These are phyloP conservation scores for Eriocheir sinensis DNA, from an alignment of 1,140 invertebrate species.

Conservation along the genomic window DNA sequence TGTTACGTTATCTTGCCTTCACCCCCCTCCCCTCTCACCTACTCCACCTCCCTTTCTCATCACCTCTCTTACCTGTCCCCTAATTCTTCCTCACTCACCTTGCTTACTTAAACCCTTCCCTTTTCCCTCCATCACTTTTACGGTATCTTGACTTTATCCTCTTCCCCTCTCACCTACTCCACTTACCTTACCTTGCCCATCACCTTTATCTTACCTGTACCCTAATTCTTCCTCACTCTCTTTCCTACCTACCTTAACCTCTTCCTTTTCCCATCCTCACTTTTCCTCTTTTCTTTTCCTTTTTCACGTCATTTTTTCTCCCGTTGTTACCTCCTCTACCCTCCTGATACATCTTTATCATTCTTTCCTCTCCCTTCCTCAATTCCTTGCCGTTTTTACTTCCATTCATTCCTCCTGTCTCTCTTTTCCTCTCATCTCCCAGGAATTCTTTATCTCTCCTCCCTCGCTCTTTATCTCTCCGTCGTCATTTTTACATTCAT, in stretches of 20 bases:
- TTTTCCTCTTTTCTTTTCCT: background rate
- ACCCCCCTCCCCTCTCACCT: background rate
- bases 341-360: background rate
- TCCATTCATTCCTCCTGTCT: background rate
- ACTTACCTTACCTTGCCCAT: background rate
- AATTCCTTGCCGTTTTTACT: background rate
- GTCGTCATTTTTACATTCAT: background rate
- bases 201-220: background rate
- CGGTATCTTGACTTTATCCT: background rate
- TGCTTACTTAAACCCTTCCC: background rate
- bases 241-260: background rate
- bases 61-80: background rate
- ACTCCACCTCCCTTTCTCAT: background rate
- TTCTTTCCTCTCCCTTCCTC: background rate
- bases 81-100: slow-evolving; percentile 15
- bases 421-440: slow-evolving; percentile 32
- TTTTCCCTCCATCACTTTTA: background rate
- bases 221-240: background rate
- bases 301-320: background rate
- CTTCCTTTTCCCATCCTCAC: background rate
- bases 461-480: background rate
- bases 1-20: background rate
- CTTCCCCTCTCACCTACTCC: background rate
- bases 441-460: background rate
- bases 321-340: background rate